Conservation (phyloP, 2,888 invertebrate species). For the Sarcophaga rosellei region DNA sequence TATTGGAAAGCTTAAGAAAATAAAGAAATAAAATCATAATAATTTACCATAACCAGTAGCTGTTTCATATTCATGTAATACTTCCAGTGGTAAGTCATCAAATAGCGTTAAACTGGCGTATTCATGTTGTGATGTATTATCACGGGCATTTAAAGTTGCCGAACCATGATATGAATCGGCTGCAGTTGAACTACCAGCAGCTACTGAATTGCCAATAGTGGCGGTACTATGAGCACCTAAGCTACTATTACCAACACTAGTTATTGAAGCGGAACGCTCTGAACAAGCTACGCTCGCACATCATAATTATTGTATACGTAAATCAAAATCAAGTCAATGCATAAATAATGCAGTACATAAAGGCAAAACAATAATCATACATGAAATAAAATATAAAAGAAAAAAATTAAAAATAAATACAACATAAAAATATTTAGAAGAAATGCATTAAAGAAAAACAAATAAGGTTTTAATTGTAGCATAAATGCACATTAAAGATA, state of each 20-base stretch:
- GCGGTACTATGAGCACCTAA: conserved; percentile 79
- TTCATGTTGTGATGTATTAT: conserved; percentile 80
- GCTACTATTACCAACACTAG: conserved; percentile 80
- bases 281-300: conserved; percentile 78
- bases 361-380: conserved; percentile 53
- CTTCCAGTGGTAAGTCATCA: conserved; percentile 81
- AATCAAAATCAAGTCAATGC: conserved; percentile 24
- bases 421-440: conserved; percentile 3
- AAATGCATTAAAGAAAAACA: background rate
- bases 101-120: conserved; percentile 82
- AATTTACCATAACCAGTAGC: conserved; percentile 80
- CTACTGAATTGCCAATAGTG: conserved; percentile 74
- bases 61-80: conserved; percentile 80
- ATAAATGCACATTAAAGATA: conserved; percentile 33
- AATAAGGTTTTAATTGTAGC: background rate
- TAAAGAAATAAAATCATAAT: conserved; percentile 69
- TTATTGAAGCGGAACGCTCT: conserved; percentile 81
- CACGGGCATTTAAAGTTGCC: conserved; percentile 73
- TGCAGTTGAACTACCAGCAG: conserved; percentile 69
- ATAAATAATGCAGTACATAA: conserved; percentile 40
- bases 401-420: conserved; percentile 61
- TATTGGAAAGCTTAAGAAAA: conserved; percentile 53
- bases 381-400: conserved; percentile 66
- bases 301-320: conserved; percentile 27
- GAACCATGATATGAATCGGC: conserved; percentile 69